Evolutionary conservation across 2,797 vertebrate genomes (phyloP), one percentile per base, ranked within the genome.

Genomic region (Paratrypauchen microcephalus): DNA sequence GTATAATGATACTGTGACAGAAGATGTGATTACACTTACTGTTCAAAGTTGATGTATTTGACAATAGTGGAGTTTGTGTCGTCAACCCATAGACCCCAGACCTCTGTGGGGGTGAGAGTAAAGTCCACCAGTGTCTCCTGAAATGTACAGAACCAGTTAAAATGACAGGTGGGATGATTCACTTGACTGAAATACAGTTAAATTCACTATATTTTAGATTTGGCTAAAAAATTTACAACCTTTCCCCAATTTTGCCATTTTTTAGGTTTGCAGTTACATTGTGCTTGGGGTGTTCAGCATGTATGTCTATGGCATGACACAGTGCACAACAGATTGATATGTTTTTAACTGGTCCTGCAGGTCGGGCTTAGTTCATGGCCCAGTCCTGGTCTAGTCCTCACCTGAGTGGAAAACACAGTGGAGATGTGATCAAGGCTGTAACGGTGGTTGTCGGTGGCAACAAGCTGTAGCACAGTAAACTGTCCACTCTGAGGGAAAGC

Each of bases 41-140:
- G 95, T 74, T 98, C 96, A 71, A 96, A 99, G 87, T 95, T 97
- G 91, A 96, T 96, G 87, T 95, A 96, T 81, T 96, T 98, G 82
- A 97, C 93, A 26, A 95, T 80, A 0, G 95, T 95, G 65, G 94
- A 88, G 81, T 94, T 96, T 71, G 96, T 92, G 30, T 96, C 95
- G 0, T 96, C 96, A 55, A 97, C 89, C 97, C 96, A 98, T 55
- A 98, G 87, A 0, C 90, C 97, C 97, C 97, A 99, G 74, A 99
- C 90, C 64, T 98, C 97, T 0, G 95, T 89, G 0, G 95, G 90
- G 21, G 96, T 96, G 83, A 99, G 92, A 63, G 94, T 83, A 82
- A 99, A 99, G 76, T 98, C 97, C 72, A 97, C 83, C 39, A 98
- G 86, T 1, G 94, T 95, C 86, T 98, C 97, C 97, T 98, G 18